Base-by-base conservation (phyloP, 2,888 invertebrate genomes). In the Atrina japonica region DNA sequence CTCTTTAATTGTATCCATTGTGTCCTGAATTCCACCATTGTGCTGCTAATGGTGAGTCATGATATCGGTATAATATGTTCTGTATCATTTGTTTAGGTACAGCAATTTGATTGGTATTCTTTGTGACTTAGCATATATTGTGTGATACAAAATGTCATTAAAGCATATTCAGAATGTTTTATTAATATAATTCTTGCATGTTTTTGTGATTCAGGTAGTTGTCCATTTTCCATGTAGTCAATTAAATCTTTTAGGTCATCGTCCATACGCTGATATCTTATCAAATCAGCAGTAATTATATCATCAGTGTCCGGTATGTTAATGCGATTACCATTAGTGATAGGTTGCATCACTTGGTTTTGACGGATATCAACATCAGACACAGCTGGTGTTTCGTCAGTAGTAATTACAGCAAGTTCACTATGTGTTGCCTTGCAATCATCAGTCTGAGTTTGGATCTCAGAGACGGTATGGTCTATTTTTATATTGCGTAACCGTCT, bases 1-100 rank as follows among this genome's bases (percentile, higher is more conserved):
- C 63, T 75, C 66, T 29, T 35, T 60, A 23, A 69, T 25, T 49
- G 56, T 53, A 45, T 72, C 69, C 7, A 75, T 21, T 1, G 72
- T 75, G 45, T 75, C 61, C 45, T 72, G 63, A 18, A 76, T 73
- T 45, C 73, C 71, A 66, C 66, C 67, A 71, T 76, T 60, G 73
- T 25, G 53, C 76, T 11, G 43, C 63, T 11, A 68, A 9, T 9
- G 69, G 66, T 2, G 64, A 55, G 21, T 71, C 73, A 41, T 73
- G 73, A 47, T 45, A 70, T 35, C 67, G 27, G 7, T 70, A 6
- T 11, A 69, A 40, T 3, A 68, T 59, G 9, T 27, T 27, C 18
- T 11, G 47, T 18, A 72, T 59, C 18, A 55, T 43, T 14, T 41
- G 40, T 35, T 66, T n/a, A 18, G 66, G 67, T 6, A 70, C 9